A percentile compares a stretch with the other conserved stretches of the same genome.
Evolutionary conservation across 1,140 invertebrate genomes (phyloP).

Genomic region (Mya arenaria): DNA sequence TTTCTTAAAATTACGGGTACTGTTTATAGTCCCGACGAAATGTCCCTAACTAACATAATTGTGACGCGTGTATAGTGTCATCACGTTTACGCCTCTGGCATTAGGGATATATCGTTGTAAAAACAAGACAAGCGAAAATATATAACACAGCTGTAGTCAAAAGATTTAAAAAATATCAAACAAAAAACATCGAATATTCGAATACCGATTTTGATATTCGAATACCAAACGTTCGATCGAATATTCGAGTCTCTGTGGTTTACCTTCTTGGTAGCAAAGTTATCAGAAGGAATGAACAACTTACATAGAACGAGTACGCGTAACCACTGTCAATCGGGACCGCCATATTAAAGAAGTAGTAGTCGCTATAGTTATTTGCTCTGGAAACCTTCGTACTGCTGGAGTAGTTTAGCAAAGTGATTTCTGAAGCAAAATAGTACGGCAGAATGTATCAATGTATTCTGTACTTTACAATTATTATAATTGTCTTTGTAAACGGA

Average conservation of each 20-base stretch:
- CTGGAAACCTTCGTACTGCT: not conserved
- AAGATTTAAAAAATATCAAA: not conserved
- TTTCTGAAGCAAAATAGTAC: too few relatives aligned
- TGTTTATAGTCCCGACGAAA: too few relatives aligned
- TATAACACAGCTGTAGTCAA: not conserved
- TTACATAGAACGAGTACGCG: slow-evolving; percentile 5
- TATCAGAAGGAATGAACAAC: not conserved
- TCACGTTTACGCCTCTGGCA: too few relatives aligned
- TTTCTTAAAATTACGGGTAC: too few relatives aligned
- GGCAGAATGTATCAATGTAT: too few relatives aligned
- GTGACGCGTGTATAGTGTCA: too few relatives aligned
- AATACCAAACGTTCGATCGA: too few relatives aligned
- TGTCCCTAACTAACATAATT: too few relatives aligned
- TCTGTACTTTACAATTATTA: too few relatives aligned
- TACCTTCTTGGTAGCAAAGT: too few relatives aligned
- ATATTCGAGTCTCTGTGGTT: too few relatives aligned
- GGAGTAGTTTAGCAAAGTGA: not conserved
- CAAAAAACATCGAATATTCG: not conserved
- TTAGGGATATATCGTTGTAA: not conserved
- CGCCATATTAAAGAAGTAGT: not conserved
- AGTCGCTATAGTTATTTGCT: not conserved
- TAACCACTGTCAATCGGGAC: not conserved
- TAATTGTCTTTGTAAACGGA: too few relatives aligned
- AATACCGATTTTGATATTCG: not conserved
- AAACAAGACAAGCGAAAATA: not conserved